Evolutionary conservation across 30 jellyfish, hydroid and myxozoan genomes (phyloP).

Genomic region (Aurelia sp.): DNA sequence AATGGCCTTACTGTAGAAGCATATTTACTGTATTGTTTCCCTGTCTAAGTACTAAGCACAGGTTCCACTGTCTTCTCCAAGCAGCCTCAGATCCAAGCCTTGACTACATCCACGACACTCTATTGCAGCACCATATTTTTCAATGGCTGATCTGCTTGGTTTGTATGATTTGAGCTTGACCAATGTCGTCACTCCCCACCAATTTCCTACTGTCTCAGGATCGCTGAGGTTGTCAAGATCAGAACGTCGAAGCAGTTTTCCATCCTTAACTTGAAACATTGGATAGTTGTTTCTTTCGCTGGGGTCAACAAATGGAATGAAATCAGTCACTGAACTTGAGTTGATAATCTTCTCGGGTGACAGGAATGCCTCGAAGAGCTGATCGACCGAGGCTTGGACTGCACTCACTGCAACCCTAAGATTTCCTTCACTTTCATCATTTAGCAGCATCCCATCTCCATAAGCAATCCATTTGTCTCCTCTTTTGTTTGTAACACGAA

Average conservation of each 20-base stretch:
- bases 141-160: too few relatives aligned
- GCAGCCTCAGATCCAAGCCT: too few relatives aligned
- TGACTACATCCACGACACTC: too few relatives aligned
- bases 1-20: too few relatives aligned
- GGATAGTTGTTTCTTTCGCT: slow-evolving; percentile 4
- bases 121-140: too few relatives aligned
- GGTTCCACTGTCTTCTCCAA: too few relatives aligned
- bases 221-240: slow-evolving; percentile 12
- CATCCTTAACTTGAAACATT: slow-evolving; percentile 2
- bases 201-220: not conserved
- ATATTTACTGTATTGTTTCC: too few relatives aligned
- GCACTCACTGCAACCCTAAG: slow-evolving; percentile 9
- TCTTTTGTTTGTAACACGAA: slow-evolving; percentile 6
- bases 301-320: slow-evolving; percentile 9
- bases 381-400: slow-evolving; percentile 20
- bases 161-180: too few relatives aligned
- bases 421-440: not conserved
- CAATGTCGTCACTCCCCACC: too few relatives aligned
- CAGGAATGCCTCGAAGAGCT: not conserved
- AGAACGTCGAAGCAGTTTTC: slow-evolving; percentile 3
- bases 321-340: slow-evolving; percentile 10
- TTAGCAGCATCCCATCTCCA: slow-evolving; percentile 31
- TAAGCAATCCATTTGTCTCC: slow-evolving; percentile 25
- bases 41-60: too few relatives aligned
- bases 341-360: not conserved